Percentiles rank a stretch among this genome's conserved stretches.
phyloP scores from a whole-genome alignment of 2,888 invertebrate species.

The Lasioglossum leucozonium region DNA sequence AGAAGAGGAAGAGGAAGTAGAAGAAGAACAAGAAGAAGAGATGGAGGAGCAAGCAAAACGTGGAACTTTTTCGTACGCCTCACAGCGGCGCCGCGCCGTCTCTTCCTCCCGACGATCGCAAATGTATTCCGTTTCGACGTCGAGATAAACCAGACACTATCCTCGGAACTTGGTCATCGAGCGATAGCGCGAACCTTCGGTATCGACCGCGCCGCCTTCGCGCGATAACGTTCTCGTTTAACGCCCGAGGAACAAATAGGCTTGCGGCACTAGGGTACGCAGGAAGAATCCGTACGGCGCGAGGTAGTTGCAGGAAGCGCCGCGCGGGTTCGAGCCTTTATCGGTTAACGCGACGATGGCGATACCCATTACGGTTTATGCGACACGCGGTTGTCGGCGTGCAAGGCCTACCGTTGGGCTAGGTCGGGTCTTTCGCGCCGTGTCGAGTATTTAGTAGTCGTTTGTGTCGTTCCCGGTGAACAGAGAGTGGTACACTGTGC shows the following conservation, averaged over 20 bases:
- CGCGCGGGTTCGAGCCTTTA: neutral
- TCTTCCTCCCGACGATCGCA: neutral
- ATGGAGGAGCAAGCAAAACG: neutral
- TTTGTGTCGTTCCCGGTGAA: slow-evolving; percentile 60
- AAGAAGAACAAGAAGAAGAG: neutral
- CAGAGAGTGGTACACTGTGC: slow-evolving; percentile 25
- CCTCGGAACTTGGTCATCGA: slow-evolving; percentile 5
- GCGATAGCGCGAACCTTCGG: neutral
- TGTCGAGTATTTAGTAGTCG: slow-evolving; percentile 73
- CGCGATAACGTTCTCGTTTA: slow-evolving; percentile 2
- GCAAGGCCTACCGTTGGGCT: slow-evolving; percentile 35
- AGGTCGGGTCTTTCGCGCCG: slow-evolving; percentile 57
- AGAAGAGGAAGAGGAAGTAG: neutral
- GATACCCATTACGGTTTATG: neutral
- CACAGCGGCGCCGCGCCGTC: neutral
- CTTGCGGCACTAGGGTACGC: neutral
- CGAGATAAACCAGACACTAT: neutral
- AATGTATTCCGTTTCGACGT: neutral
- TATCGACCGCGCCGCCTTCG: neutral
- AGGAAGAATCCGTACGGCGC: neutral
- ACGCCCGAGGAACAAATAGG: neutral
- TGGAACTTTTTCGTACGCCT: neutral
- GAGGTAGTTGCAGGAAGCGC: neutral
- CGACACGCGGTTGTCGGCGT: neutral
- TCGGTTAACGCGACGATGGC: slow-evolving; percentile 3